phyloP scores from a whole-genome alignment of 2,888 invertebrate genomes.

The Sarcophaga variegata region DNA sequence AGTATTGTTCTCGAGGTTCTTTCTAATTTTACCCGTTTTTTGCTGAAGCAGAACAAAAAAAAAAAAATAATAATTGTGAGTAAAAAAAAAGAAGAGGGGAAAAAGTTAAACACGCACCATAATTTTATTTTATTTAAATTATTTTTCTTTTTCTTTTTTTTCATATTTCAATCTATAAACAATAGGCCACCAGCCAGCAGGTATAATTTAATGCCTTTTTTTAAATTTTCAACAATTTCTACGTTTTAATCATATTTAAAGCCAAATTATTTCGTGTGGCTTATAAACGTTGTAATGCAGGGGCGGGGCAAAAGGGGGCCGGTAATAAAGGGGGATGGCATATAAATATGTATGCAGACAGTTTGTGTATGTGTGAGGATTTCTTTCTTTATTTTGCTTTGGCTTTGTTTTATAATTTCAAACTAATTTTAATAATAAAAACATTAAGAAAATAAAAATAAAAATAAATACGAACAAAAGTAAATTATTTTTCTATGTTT shows the following conservation, averaged over 20 bases:
- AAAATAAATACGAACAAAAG: too few relatives aligned
- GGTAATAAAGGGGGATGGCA: too few relatives aligned
- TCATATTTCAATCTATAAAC: neutral
- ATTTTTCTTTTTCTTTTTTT: neutral
- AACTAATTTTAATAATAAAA: constrained; percentile 67
- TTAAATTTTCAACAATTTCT: neutral
- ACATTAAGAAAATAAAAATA: constrained; percentile 12
- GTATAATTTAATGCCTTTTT: neutral
- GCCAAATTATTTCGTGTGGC: neutral
- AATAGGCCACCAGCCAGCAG: neutral
- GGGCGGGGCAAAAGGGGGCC: too few relatives aligned
- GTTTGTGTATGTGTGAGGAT: too few relatives aligned
- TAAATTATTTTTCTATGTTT: constrained; percentile 27
- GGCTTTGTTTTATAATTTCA: constrained; percentile 37
- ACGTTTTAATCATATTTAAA: neutral
- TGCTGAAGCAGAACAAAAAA: constrained; percentile 51
- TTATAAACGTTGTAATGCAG: too few relatives aligned
- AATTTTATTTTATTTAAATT: constrained; percentile 1
- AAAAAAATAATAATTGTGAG: neutral
- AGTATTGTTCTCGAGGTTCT: neutral
- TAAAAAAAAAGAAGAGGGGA: neutral
- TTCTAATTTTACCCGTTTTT: constrained; percentile 10
- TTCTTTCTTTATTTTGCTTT: constrained; percentile 16
- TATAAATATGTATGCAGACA: too few relatives aligned
- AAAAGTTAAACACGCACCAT: neutral